A percentile compares a stretch with the other conserved stretches of the same genome.
phyloP scores from a whole-genome alignment of 1,140 invertebrate species.

The Elymnias hypermnestra region DNA sequence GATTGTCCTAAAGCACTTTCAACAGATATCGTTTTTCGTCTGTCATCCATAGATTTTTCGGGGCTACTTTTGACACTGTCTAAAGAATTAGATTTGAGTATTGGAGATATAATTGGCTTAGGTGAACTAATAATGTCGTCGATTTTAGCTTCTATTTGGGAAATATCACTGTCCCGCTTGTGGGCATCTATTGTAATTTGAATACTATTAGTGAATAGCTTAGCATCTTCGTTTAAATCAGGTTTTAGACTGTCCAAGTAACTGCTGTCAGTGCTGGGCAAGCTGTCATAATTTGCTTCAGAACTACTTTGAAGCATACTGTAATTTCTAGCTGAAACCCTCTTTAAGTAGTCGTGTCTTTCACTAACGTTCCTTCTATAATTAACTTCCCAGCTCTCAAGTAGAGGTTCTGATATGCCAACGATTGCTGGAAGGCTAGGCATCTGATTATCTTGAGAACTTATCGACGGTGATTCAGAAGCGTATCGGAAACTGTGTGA shows the following conservation, averaged over 20 bases:
- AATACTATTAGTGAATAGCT: conserved; percentile 60
- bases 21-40: conserved; percentile 70
- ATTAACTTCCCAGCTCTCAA: conserved; percentile 75
- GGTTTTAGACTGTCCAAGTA: conserved; percentile 67
- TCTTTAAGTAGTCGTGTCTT: conserved; percentile 55
- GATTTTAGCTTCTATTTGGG: conserved; percentile 73
- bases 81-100: conserved; percentile 75
- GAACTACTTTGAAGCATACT: conserved; percentile 42
- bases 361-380: conserved; percentile 70
- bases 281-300: conserved; percentile 60
- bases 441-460: conserved; percentile 70
- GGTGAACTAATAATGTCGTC: conserved; percentile 74
- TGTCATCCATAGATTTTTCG: conserved; percentile 62
- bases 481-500: conserved; percentile 81
- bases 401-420: conserved; percentile 68
- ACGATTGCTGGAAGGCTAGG: conserved; percentile 73
- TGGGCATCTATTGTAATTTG: conserved; percentile 53
- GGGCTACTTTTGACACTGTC: conserved; percentile 77
- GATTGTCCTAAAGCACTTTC: conserved; percentile 63
- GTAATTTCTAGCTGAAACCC: conserved; percentile 62
- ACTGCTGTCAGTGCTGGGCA: conserved; percentile 66
- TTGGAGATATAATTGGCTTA: conserved; percentile 68
- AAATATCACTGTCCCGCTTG: conserved; percentile 65
- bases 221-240: conserved; percentile 49
- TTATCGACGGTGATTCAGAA: conserved; percentile 65